Evolutionary conservation across 1,140 invertebrate genomes (phyloP), one percentile per base, ranked within the genome.

Genomic region (Drosophila orena): DNA sequence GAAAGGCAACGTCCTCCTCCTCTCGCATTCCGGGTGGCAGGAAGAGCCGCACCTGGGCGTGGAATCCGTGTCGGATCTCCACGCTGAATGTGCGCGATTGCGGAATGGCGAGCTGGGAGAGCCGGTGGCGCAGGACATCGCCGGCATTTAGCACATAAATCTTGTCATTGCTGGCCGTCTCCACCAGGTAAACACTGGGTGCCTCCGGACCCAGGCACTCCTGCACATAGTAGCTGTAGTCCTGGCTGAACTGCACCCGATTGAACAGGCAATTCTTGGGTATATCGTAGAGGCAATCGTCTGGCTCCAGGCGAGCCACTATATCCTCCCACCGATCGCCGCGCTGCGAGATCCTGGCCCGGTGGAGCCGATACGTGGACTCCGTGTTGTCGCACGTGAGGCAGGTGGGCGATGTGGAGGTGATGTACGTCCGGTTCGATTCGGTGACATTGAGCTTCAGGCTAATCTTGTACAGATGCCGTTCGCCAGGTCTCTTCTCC

Each of bases 1-100:
- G 97, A 89, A 97, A 97, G 8, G 95, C 95, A 38, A 96, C 94
- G 73, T 97, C 96, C 85, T 98, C 96, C 46, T 96, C 95, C 80
- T 97, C 96, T 53, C 95, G 92, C 64, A 97, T 93, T n/a, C 96
- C 95, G 0, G 96, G 96, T 1, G 96, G 96, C 43, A 97, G 91
- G 59, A 94, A 94, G 4, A 97, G 93, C 10, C 95, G 93, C 1
- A 97, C 96, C 61, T 93, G 93, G 15, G 93, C 93, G 38, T 93
- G 91, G 72, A 93, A 93, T 1, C 93, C 93, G 44, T 93, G 91
- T 0, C 91, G 81, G 12, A 94, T 94, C 91, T 94, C 94, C 4
- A 95, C 94, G 56, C 93, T 93, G 61, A 95, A 94, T 0, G 94
- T 94, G 17, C 94, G 93, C 58, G 94, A 92, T 83, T 95, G 94